These are phyloP conservation scores for Agonopterix subpropinquella DNA, from an alignment of 2,888 invertebrate species.

Conservation along the genomic window DNA sequence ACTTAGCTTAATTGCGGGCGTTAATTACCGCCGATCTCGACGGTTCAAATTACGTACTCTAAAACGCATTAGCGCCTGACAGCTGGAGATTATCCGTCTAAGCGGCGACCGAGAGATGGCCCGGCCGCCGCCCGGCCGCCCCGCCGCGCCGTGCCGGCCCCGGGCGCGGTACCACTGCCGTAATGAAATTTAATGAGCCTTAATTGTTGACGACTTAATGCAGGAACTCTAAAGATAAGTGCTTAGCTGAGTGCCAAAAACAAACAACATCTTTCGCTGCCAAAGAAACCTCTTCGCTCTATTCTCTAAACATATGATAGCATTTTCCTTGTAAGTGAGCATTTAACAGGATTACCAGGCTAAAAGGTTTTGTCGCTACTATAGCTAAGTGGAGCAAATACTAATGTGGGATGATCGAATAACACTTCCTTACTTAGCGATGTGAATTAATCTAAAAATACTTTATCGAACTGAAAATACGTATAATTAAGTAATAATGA, in stretches of 20 bases:
- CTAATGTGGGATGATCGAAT: slow-evolving; percentile 15
- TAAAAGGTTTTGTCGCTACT: slow-evolving; percentile 29
- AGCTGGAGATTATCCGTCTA: slow-evolving; percentile 75
- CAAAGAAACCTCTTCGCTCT: slow-evolving; percentile 28
- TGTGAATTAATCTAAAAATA: slow-evolving; percentile 24
- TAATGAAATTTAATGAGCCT: slow-evolving; percentile 74
- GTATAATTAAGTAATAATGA: background rate
- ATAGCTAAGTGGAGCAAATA: slow-evolving; percentile 12
- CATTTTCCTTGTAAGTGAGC: slow-evolving; percentile 12
- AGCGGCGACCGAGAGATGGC: slow-evolving; percentile 53
- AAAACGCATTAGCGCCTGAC: slow-evolving; percentile 75
- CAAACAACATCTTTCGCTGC: slow-evolving; percentile 35
- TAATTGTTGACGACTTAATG: slow-evolving; percentile 74
- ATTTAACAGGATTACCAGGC: slow-evolving; percentile 21
- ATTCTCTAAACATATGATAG: slow-evolving; percentile 16
- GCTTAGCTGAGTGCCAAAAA: slow-evolving; percentile 49
- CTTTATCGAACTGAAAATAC: slow-evolving; percentile 22
- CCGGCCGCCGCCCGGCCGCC: slow-evolving; percentile 27
- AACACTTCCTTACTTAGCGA: slow-evolving; percentile 17
- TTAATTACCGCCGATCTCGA: slow-evolving; percentile 73
- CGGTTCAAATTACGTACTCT: slow-evolving; percentile 76
- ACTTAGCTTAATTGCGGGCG: slow-evolving; percentile 73
- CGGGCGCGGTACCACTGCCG: slow-evolving; percentile 52
- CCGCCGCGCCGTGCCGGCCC: slow-evolving; percentile 23
- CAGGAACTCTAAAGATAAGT: slow-evolving; percentile 64